Conservation (phyloP, 2,888 invertebrate species). For the Cecidostiba fungosa region DNA sequence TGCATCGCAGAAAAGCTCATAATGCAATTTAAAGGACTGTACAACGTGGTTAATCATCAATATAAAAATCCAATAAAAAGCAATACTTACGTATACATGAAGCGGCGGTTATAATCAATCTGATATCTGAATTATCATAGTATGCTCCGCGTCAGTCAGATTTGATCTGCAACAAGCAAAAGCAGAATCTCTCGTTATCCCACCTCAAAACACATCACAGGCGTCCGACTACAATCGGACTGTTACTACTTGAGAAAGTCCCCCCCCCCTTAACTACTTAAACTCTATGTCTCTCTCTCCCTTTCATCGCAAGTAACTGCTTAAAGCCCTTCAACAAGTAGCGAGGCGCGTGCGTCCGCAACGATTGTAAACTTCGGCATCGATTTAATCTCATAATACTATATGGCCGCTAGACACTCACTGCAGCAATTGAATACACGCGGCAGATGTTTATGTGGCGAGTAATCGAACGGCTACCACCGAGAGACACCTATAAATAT, state of each 20-base stretch:
- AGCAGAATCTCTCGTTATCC: not conserved
- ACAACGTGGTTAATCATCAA: no score
- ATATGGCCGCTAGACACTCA: not conserved
- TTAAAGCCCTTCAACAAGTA: conserved; percentile 49
- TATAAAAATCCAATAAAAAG: not conserved
- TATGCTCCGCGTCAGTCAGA: conserved; percentile 75
- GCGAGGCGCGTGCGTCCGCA: conserved; percentile 15
- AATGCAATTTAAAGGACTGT: no score
- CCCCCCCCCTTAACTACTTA: not conserved
- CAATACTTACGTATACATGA: conserved; percentile 78
- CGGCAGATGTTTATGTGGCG: conserved; percentile 9
- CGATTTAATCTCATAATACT: conserved; percentile 49
- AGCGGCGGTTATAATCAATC: conserved; percentile 79
- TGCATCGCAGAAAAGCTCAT: no score
- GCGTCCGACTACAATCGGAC: not conserved
- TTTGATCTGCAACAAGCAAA: conserved; percentile 71
- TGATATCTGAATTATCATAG: conserved; percentile 79
- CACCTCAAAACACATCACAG: not conserved
- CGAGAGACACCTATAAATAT: not conserved
- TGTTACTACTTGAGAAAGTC: conserved; percentile 24
- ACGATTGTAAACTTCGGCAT: conserved; percentile 24
- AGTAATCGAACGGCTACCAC: not conserved
- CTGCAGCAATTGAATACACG: not conserved
- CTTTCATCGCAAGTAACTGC: not conserved
- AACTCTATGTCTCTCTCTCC: not conserved